These are phyloP conservation scores for Eurytoma californica DNA, from an alignment of 2,888 invertebrate genomes.

Conservation along the genomic window DNA sequence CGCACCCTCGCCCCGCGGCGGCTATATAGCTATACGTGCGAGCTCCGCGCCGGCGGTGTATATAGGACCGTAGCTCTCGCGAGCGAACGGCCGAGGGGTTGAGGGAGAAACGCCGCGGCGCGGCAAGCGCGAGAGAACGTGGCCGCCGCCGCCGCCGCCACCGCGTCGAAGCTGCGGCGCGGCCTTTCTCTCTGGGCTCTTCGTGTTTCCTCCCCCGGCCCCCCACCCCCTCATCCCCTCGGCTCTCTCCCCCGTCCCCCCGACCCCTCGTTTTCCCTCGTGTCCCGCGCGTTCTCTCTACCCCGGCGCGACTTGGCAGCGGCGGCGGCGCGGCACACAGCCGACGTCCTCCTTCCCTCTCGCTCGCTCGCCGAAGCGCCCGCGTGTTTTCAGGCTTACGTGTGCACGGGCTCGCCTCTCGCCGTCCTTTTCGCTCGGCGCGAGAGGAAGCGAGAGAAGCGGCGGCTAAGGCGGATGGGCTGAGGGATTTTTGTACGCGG, in stretches of 20 bases:
- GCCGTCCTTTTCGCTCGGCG: not conserved
- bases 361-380: slow-evolving; percentile 34
- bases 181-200: slow-evolving; percentile 43
- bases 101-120: slow-evolving; percentile 19
- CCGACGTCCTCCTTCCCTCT: slow-evolving; percentile 53
- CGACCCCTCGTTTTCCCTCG: slow-evolving; percentile 40
- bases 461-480: not conserved
- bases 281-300: slow-evolving; percentile 1
- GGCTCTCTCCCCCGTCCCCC: slow-evolving; percentile 53
- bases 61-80: slow-evolving; percentile 38
- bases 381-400: slow-evolving; percentile 16
- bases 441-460: not conserved
- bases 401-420: not conserved
- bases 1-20: slow-evolving; percentile 43
- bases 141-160: slow-evolving; percentile 44
- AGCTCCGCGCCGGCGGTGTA: slow-evolving; percentile 6
- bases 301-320: slow-evolving; percentile 24
- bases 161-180: slow-evolving; percentile 44
- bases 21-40: not conserved
- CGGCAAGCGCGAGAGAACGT: not conserved
- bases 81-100: slow-evolving; percentile 21
- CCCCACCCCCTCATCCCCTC: slow-evolving; percentile 54
- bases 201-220: slow-evolving; percentile 30
- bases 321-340: not conserved
- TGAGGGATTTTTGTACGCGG: not conserved